Percentiles rank a stretch among this genome's conserved stretches.
Conservation (phyloP, 1,140 invertebrate species). For the Heliothis virescens region DNA sequence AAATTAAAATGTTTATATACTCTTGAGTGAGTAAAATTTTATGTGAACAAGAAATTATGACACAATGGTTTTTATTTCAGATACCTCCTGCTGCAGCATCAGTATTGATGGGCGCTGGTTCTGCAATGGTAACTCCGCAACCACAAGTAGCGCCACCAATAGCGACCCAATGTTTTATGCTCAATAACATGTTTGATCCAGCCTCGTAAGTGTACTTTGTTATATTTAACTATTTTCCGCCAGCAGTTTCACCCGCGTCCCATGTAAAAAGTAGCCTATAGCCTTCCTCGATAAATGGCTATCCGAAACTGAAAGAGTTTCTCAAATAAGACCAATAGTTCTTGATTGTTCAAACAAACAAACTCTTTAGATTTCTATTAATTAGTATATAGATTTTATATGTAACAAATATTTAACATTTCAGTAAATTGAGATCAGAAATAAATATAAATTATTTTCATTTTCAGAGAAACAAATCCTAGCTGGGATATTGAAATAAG, state of each 20-base stretch:
- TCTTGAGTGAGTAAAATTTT: no score
- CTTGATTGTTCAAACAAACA: background rate
- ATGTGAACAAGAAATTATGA: background rate
- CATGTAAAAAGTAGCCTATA: no score
- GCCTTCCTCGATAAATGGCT: no score
- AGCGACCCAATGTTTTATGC: conserved; percentile 99
- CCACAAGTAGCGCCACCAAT: conserved; percentile 95
- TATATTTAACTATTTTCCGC: background rate
- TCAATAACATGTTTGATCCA: conserved; percentile 99
- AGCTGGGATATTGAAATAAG: conserved; percentile 97
- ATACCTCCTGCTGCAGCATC: conserved; percentile 96
- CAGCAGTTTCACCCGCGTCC: no score
- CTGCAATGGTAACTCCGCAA: conserved; percentile 87
- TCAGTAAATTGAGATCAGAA: background rate
- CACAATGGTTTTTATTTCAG: conserved; percentile 74
- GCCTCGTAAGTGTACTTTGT: conserved; percentile 88
- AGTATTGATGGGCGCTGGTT: conserved; percentile 92
- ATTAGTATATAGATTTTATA: no score
- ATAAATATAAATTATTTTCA: conserved; percentile 32
- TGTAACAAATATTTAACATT: background rate
- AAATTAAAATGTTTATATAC: no score
- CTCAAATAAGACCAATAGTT: no score
- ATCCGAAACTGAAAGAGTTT: no score
- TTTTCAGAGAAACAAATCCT: conserved; percentile 94
- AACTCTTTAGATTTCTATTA: no score